These are phyloP conservation scores for Allolobophora icterica DNA, from an alignment of 2,888 invertebrate genomes.

Conservation along the genomic window DNA sequence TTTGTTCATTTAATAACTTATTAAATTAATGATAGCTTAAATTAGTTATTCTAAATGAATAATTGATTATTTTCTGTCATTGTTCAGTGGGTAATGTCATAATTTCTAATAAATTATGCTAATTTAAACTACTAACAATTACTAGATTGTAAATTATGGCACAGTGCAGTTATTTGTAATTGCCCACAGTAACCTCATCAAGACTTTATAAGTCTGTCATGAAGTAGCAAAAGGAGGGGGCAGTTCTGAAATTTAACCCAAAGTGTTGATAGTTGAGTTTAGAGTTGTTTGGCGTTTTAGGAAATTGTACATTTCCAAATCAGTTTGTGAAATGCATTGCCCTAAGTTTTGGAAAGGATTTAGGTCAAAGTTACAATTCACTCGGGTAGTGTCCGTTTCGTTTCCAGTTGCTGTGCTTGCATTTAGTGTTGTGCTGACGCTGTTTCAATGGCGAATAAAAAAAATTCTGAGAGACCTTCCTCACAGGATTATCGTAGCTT, in stretches of 20 bases:
- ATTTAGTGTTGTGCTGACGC: background rate
- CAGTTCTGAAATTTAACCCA: background rate
- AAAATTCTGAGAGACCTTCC: background rate
- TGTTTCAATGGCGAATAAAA: background rate
- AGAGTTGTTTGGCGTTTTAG: background rate
- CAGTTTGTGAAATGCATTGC: background rate
- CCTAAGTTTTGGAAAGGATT: background rate
- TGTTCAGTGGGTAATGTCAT: background rate
- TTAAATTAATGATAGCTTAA: background rate
- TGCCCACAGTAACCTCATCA: background rate
- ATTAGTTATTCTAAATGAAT: background rate
- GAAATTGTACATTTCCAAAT: slow-evolving; percentile 3
- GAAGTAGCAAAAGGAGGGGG: background rate
- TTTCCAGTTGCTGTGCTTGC: background rate
- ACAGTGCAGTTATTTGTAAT: background rate
- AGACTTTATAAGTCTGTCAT: background rate
- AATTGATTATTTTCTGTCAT: background rate
- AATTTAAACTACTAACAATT: background rate
- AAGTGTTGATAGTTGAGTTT: background rate
- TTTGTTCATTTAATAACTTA: background rate
- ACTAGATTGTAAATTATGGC: background rate
- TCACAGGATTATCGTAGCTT: background rate
- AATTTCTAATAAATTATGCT: background rate
- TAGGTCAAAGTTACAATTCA: background rate
- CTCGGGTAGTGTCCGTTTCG: background rate